Conservation (phyloP, 2,888 invertebrate genomes). For the Himalopsyche anomala region DNA sequence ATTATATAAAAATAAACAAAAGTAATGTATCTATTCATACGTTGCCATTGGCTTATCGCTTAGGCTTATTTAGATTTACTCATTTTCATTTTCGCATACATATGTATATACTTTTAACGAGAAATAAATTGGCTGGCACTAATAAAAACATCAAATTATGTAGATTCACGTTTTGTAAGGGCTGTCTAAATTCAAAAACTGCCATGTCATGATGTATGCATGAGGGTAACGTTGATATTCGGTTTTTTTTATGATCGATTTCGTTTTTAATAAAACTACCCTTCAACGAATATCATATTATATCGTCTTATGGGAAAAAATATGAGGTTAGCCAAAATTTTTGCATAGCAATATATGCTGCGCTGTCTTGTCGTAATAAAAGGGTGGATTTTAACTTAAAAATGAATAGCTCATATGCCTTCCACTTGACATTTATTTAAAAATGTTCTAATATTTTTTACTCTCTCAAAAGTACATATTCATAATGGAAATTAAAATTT, state of each 20-base stretch:
- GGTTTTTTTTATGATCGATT: conserved; percentile 26
- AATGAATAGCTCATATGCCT: not conserved
- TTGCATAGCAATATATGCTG: not conserved
- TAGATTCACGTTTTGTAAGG: conserved; percentile 23
- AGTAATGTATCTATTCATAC: not conserved
- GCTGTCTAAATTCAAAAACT: conserved; percentile 17
- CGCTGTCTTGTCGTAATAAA: not conserved
- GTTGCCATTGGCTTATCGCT: conserved; percentile 15
- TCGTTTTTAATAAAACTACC: conserved; percentile 26
- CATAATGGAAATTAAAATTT: too few relatives aligned
- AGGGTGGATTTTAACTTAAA: conserved; percentile 11
- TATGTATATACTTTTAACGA: not conserved
- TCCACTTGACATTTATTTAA: too few relatives aligned
- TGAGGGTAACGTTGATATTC: conserved; percentile 9
- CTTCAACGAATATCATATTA: conserved; percentile 15
- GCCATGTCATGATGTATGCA: conserved; percentile 21
- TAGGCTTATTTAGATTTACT: conserved; percentile 9
- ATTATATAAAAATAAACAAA: not conserved
- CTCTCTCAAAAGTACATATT: too few relatives aligned
- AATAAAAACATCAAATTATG: conserved; percentile 34
- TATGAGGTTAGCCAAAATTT: not conserved
- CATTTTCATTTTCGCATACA: conserved; percentile 14
- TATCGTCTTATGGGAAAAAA: not conserved
- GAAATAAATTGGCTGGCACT: conserved; percentile 30
- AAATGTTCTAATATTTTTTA: too few relatives aligned